Evolutionary conservation across 2,888 invertebrate genomes (phyloP).

Genomic region (Cephus sareptanus): DNA sequence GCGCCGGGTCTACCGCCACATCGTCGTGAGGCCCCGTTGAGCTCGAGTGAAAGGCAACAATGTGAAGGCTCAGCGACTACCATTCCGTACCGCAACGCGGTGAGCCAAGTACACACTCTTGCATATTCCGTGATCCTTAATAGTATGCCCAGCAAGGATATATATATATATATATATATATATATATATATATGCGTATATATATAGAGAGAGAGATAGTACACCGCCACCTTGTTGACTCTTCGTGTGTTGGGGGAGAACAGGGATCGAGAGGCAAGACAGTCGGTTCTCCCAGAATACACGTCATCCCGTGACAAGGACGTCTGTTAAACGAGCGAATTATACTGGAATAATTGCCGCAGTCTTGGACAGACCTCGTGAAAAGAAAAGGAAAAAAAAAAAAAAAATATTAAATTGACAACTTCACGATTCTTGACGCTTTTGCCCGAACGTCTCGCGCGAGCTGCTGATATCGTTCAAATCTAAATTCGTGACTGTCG

Average conservation of each 20-base stretch:
- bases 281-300: constrained; percentile 39
- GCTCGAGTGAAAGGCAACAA: constrained; percentile 60
- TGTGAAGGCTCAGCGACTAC: constrained; percentile 53
- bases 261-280: constrained; percentile 5
- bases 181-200: neutral
- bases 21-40: constrained; percentile 9
- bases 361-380: constrained; percentile 25
- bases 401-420: constrained; percentile 33
- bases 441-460: neutral
- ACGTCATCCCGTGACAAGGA: constrained; percentile 54
- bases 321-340: constrained; percentile 55
- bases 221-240: neutral
- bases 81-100: neutral
- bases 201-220: neutral
- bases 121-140: neutral
- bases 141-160: neutral
- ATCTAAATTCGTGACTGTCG: neutral
- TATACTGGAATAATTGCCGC: constrained; percentile 53
- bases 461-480: neutral
- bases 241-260: constrained; percentile 1
- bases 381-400: constrained; percentile 58
- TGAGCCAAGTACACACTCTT: neutral
- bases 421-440: neutral
- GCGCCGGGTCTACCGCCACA: neutral
- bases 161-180: neutral